These are phyloP conservation scores for Chaenogobius annularis DNA, from an alignment of 2,113 vertebrate genomes.

Conservation along the genomic window DNA sequence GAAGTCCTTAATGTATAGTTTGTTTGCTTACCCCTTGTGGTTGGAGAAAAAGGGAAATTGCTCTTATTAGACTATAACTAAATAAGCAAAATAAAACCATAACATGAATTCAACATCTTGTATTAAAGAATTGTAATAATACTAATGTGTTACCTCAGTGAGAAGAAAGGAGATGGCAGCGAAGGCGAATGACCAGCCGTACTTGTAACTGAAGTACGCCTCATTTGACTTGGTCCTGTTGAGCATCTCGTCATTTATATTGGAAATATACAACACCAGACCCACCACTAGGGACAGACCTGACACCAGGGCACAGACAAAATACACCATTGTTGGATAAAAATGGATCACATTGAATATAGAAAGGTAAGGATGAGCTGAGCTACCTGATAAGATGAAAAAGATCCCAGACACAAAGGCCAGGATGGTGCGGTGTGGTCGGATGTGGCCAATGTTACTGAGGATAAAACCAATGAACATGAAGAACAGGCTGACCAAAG, in stretches of 20 bases:
- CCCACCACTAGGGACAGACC: constrained; percentile 90
- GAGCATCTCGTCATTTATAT: constrained; percentile 90
- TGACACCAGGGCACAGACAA: constrained; percentile 48
- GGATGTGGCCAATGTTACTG: constrained; percentile 92
- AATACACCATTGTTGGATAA: not conserved
- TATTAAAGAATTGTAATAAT: not conserved
- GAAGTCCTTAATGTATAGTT: not conserved
- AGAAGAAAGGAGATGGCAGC: constrained; percentile 91
- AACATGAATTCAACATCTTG: not conserved
- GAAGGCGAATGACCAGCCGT: constrained; percentile 91
- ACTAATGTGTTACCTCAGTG: constrained; percentile 81
- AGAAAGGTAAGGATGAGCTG: not conserved
- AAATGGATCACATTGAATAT: not conserved
- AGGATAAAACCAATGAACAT: constrained; percentile 98
- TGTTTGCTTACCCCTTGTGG: not conserved
- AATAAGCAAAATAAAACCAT: not conserved
- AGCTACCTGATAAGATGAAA: constrained; percentile 91
- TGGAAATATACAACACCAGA: constrained; percentile 92
- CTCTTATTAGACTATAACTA: not conserved
- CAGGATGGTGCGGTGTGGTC: constrained; percentile 92
- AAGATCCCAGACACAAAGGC: constrained; percentile 97
- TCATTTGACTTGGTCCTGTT: constrained; percentile 88
- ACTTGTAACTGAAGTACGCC: constrained; percentile 89
- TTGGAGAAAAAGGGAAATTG: not conserved
- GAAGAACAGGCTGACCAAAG: constrained; percentile 96